These are phyloP conservation scores for Rhynchomys soricoides DNA, from an alignment of 2,113 vertebrate genomes.

Conservation along the genomic window DNA sequence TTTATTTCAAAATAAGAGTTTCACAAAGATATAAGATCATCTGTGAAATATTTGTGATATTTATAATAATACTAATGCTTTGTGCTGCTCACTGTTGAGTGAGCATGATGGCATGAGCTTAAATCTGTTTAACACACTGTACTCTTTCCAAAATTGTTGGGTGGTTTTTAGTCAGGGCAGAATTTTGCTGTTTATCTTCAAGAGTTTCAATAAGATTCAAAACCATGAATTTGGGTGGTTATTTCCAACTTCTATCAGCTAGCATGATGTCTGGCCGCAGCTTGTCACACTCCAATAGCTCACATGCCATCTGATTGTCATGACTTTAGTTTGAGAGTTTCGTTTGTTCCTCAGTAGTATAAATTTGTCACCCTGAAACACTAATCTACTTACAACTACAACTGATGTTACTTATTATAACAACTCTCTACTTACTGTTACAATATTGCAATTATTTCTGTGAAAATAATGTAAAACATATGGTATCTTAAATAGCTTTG, in stretches of 20 bases:
- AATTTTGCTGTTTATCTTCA: slow-evolving; percentile 4
- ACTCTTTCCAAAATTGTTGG: not conserved
- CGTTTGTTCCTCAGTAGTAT: not conserved
- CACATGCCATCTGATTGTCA: not conserved
- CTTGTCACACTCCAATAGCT: not conserved
- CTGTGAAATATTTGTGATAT: not conserved
- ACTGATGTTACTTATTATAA: not conserved
- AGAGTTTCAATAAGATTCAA: not conserved
- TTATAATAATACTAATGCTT: not conserved
- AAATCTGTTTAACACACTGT: not conserved
- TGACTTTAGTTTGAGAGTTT: not conserved
- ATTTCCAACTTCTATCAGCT: slow-evolving; percentile 3
- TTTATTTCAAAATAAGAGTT: not conserved
- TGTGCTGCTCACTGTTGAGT: not conserved
- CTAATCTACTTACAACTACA: not conserved
- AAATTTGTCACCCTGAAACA: not conserved
- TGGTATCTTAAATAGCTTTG: not conserved
- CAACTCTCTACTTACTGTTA: not conserved
- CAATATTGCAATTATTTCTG: not conserved
- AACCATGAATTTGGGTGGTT: not conserved
- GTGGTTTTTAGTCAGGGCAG: not conserved
- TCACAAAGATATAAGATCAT: not conserved
- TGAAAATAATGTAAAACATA: not conserved
- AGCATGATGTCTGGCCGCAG: not conserved
- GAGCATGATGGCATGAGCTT: not conserved